Conservation (phyloP, 2,888 invertebrate genomes). For the Nipponacmea schrenckii region DNA sequence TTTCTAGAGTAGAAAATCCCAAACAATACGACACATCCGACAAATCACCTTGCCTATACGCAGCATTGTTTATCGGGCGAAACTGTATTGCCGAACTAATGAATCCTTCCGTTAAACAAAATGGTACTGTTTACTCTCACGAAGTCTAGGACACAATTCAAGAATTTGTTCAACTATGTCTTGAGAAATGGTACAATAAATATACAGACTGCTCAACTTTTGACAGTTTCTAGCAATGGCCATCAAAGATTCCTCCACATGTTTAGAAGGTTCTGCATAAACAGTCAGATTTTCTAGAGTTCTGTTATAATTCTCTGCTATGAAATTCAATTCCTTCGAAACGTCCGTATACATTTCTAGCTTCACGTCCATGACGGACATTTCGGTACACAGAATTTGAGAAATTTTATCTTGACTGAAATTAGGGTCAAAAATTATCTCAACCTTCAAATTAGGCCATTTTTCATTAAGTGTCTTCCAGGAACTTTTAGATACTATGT, state of each 20-base stretch:
- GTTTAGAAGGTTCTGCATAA: slow-evolving; percentile 52
- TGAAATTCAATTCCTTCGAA: slow-evolving; percentile 55
- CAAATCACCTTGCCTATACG: too few relatives aligned
- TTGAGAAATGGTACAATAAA: slow-evolving; percentile 60
- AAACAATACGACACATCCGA: too few relatives aligned
- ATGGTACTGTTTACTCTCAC: slow-evolving; percentile 49
- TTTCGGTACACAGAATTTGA: slow-evolving; percentile 60
- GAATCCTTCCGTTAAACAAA: slow-evolving; percentile 52
- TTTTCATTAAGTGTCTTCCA: slow-evolving; percentile 48
- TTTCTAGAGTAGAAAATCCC: too few relatives aligned
- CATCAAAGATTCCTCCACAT: slow-evolving; percentile 53
- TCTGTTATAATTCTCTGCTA: slow-evolving; percentile 47
- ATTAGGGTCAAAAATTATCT: slow-evolving; percentile 63
- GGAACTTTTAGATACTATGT: slow-evolving; percentile 48
- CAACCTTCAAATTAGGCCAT: slow-evolving; percentile 54
- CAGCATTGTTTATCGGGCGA: too few relatives aligned
- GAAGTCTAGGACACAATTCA: slow-evolving; percentile 50
- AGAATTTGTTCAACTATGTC: slow-evolving; percentile 56
- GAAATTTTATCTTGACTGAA: slow-evolving; percentile 55
- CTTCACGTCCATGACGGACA: slow-evolving; percentile 57
- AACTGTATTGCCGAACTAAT: too few relatives aligned
- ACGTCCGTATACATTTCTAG: slow-evolving; percentile 61
- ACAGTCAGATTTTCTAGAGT: slow-evolving; percentile 57
- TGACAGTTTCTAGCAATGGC: slow-evolving; percentile 47
- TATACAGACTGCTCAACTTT: slow-evolving; percentile 46